These are phyloP conservation scores for Drosophila borborema DNA, from an alignment of 2,888 invertebrate genomes.

Conservation along the genomic window DNA sequence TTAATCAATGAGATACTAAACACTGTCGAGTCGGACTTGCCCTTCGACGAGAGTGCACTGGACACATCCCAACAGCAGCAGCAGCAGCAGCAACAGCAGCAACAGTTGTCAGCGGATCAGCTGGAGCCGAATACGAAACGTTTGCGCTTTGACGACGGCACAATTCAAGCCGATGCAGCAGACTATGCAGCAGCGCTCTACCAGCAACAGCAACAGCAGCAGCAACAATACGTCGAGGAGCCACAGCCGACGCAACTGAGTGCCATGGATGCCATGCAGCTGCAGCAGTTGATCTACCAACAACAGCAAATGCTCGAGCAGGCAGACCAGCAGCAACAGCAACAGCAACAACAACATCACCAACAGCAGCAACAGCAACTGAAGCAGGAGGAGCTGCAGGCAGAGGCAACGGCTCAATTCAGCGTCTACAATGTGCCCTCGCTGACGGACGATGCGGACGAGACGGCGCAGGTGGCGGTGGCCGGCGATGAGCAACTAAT, in stretches of 20 bases:
- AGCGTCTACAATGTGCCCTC: constrained; percentile 80
- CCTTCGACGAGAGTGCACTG: constrained; percentile 81
- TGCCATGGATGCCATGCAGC: constrained; percentile 79
- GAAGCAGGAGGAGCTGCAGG: constrained; percentile 55
- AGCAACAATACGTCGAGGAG: constrained; percentile 61
- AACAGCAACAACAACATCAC: constrained; percentile 27
- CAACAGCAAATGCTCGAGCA: constrained; percentile 54
- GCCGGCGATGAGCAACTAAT: constrained; percentile 69
- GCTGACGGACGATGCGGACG: constrained; percentile 70
- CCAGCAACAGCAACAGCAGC: constrained; percentile 69
- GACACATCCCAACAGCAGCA: constrained; percentile 61
- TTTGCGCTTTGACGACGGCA: constrained; percentile 76
- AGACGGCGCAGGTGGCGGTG: not conserved
- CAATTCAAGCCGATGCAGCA: constrained; percentile 41
- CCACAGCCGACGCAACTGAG: constrained; percentile 65
- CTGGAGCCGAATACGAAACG: constrained; percentile 71
- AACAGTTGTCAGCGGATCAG: constrained; percentile 38
- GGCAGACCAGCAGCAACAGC: constrained; percentile 55
- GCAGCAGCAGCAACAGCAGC: constrained; percentile 34
- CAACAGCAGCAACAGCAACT: constrained; percentile 42
- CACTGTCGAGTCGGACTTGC: constrained; percentile 75
- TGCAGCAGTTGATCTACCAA: constrained; percentile 81
- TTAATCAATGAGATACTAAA: constrained; percentile 83
- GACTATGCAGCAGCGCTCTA: constrained; percentile 59
- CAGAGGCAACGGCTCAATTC: constrained; percentile 63